Evolutionary conservation across 2,113 vertebrate genomes (phyloP).

Genomic region (Zosterops japonicus): DNA sequence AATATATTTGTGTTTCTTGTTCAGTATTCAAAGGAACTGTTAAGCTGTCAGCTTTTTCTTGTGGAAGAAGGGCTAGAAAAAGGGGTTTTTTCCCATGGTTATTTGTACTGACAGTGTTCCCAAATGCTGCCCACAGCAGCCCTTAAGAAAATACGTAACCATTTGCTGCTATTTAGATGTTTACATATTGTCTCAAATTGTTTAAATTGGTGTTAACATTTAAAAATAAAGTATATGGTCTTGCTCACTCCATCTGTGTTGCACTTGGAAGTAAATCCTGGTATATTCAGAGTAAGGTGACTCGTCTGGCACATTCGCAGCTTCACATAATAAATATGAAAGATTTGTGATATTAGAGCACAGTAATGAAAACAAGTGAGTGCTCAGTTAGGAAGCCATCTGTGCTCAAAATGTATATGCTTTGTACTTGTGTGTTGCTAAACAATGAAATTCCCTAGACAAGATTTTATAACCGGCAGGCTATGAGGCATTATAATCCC

Average conservation of each 20-base stretch:
- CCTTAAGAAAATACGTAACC: background rate
- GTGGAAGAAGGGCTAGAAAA: background rate
- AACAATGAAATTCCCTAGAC: conserved; percentile 37
- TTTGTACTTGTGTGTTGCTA: conserved; percentile 31
- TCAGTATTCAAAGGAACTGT: background rate
- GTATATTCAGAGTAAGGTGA: conserved; percentile 25
- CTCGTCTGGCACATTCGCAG: conserved; percentile 28
- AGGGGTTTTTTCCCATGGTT: accelerated
- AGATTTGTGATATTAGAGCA: conserved; percentile 52
- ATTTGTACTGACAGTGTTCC: background rate
- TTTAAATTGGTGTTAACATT: background rate
- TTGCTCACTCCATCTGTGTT: background rate
- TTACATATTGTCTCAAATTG: background rate
- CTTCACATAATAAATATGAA: conserved; percentile 59
- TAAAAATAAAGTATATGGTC: background rate
- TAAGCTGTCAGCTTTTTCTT: background rate
- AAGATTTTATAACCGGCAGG: conserved; percentile 30
- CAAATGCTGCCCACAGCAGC: background rate
- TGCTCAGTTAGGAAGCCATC: conserved; percentile 59
- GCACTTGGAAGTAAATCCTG: background rate
- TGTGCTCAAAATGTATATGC: conserved; percentile 54
- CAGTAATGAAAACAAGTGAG: conserved; percentile 67
- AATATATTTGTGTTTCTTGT: background rate
- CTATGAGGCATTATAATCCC: background rate
- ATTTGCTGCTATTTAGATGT: background rate